A percentile compares a stretch with the other conserved stretches of the same genome.
Conservation (phyloP, 37 sponge, comb jelly and placozoan species). For the Halichondria panicea region DNA sequence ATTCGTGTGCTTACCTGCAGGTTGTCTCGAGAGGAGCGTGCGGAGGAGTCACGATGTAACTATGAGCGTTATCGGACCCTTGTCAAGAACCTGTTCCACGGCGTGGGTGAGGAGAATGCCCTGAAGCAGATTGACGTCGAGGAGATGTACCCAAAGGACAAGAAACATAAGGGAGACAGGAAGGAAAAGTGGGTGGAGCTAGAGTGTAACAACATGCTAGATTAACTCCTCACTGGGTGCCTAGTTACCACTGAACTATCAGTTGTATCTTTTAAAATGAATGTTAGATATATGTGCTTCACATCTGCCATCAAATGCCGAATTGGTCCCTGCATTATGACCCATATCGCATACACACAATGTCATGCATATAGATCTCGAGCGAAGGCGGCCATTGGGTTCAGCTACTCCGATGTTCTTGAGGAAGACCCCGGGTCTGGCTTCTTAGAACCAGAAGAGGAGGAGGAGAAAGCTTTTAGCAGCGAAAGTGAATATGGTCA, state of each 20-base stretch:
- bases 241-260: no score
- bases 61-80: conserved; percentile 89
- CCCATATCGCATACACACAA: neutral
- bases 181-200: no score
- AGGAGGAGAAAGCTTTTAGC: conserved; percentile 33
- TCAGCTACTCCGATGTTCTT: conserved; percentile 43
- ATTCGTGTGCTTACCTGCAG: conserved; percentile 10
- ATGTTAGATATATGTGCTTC: no score
- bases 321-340: no score
- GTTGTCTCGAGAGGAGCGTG: conserved; percentile 32
- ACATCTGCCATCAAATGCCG: no score
- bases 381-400: conserved; percentile 73
- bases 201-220: no score
- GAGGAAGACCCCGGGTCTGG: neutral
- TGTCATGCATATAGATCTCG: conserved; percentile 15
- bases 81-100: conserved; percentile 67
- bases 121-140: conserved; percentile 69
- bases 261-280: no score
- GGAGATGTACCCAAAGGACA: conserved; percentile 56
- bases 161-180: conserved; percentile 13
- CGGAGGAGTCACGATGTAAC: conserved; percentile 65
- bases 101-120: conserved; percentile 53
- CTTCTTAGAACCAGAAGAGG: conserved; percentile 18
- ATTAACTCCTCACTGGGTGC: no score
- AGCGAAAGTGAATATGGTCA: conserved; percentile 61